Conservation (phyloP, 2,113 vertebrate species). For the Pungitius pungitius region DNA sequence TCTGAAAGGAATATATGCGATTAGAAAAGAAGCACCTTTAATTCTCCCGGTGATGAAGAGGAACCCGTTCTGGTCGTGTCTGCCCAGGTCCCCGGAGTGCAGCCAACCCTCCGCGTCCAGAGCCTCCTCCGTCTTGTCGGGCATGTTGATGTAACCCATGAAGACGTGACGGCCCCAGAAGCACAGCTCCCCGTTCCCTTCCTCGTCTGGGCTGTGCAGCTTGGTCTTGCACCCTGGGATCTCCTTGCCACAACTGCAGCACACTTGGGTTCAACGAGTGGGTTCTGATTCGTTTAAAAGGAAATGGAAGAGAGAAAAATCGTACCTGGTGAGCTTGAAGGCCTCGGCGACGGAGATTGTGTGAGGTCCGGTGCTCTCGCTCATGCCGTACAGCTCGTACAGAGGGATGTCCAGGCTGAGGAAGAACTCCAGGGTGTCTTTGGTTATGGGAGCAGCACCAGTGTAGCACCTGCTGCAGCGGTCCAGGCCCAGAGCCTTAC, state of each 20-base stretch:
- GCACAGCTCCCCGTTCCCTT: slow-evolving; percentile 88
- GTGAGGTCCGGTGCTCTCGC: slow-evolving; percentile 90
- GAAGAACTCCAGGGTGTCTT: slow-evolving; percentile 91
- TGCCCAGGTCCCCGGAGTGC: slow-evolving; percentile 92
- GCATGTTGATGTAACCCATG: slow-evolving; percentile 93
- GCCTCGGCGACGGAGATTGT: slow-evolving; percentile 67
- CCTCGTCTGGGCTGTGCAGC: slow-evolving; percentile 79
- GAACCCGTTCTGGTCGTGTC: slow-evolving; percentile 82
- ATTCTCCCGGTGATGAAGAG: slow-evolving; percentile 92
- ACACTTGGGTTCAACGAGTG: not conserved
- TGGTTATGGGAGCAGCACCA: slow-evolving; percentile 88
- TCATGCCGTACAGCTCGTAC: slow-evolving; percentile 93
- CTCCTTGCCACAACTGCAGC: slow-evolving; percentile 87
- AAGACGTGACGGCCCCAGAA: slow-evolving; percentile 92
- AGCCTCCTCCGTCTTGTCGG: slow-evolving; percentile 84
- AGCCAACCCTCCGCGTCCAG: slow-evolving; percentile 90
- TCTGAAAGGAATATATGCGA: not conserved
- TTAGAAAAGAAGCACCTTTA: slow-evolving; percentile 83
- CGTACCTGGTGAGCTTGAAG: slow-evolving; percentile 86
- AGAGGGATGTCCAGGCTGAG: slow-evolving; percentile 91
- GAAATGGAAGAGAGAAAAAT: not conserved
- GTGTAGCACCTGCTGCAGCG: slow-evolving; percentile 87
- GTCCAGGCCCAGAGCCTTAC: slow-evolving; percentile 87
- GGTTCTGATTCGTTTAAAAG: not conserved
- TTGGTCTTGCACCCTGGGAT: slow-evolving; percentile 84